phyloP scores from a whole-genome alignment of 2,113 vertebrate species.

The Sakesphorus luctuosus region DNA sequence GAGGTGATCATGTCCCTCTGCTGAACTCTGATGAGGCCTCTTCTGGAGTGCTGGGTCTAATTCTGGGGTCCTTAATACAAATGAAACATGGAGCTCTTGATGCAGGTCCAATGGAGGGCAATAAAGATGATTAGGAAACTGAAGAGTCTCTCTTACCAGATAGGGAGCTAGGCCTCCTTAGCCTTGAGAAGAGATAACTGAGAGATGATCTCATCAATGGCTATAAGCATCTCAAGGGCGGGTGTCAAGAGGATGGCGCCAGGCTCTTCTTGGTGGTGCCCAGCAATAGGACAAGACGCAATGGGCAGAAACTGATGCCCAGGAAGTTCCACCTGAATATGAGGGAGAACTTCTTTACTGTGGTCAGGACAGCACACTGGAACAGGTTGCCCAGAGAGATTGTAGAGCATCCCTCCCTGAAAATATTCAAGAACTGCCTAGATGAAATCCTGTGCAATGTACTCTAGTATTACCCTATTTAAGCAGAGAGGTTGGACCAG shows the following conservation, averaged over 20 bases:
- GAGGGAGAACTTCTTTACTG: no score
- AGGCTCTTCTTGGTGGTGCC: neutral
- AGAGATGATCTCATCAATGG: neutral
- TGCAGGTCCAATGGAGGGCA: neutral
- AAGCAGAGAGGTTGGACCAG: neutral
- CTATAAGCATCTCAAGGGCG: neutral
- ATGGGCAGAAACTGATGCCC: neutral
- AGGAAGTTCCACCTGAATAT: neutral
- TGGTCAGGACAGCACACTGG: no score
- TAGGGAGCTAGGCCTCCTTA: neutral
- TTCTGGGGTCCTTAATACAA: neutral
- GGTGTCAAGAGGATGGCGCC: no score
- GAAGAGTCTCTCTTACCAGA: no score
- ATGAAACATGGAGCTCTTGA: neutral
- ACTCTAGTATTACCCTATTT: neutral
- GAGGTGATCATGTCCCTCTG: no score
- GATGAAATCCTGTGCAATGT: neutral
- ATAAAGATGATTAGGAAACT: neutral
- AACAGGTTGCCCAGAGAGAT: neutral
- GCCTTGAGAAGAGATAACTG: accelerated
- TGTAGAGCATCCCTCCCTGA: neutral
- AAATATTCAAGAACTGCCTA: neutral
- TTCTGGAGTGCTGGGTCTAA: neutral
- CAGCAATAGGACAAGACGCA: neutral
- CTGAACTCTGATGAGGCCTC: neutral